These are phyloP conservation scores for Drosophila merina DNA, from an alignment of 2,888 invertebrate genomes.

Conservation along the genomic window DNA sequence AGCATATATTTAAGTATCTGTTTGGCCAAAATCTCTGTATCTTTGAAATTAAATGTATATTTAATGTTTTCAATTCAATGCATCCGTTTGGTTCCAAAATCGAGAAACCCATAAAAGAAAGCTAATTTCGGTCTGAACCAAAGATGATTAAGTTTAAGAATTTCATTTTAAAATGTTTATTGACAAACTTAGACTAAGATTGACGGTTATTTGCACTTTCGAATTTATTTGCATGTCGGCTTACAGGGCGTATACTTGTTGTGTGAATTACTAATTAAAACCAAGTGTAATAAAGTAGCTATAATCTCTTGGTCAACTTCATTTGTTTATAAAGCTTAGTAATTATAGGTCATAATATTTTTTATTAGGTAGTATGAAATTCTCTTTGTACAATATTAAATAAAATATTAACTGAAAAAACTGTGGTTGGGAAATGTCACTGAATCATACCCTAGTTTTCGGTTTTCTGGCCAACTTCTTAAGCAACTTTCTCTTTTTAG, in stretches of 20 bases:
- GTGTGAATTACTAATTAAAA: neutral
- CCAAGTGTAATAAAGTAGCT: neutral
- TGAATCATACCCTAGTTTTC: neutral
- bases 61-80: slow-evolving; percentile 22
- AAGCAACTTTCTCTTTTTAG: neutral
- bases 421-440: neutral
- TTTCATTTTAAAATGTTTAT: no score
- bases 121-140: no score
- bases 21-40: slow-evolving; percentile 13
- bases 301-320: neutral
- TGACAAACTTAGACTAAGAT: no score
- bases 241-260: slow-evolving; percentile 34
- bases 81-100: slow-evolving; percentile 8
- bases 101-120: neutral
- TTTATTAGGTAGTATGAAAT: neutral
- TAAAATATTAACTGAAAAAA: neutral
- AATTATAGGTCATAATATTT: neutral
- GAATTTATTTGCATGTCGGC: neutral
- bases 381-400: neutral
- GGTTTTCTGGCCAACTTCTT: neutral
- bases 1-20: slow-evolving; percentile 41
- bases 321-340: neutral
- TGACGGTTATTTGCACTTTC: neutral
- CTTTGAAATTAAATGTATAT: slow-evolving; percentile 23
- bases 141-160: neutral